Percentiles rank a stretch among this genome's conserved stretches.
These are phyloP conservation scores for Trichonephila clavata DNA, from an alignment of 1,140 invertebrate genomes.

Conservation along the genomic window DNA sequence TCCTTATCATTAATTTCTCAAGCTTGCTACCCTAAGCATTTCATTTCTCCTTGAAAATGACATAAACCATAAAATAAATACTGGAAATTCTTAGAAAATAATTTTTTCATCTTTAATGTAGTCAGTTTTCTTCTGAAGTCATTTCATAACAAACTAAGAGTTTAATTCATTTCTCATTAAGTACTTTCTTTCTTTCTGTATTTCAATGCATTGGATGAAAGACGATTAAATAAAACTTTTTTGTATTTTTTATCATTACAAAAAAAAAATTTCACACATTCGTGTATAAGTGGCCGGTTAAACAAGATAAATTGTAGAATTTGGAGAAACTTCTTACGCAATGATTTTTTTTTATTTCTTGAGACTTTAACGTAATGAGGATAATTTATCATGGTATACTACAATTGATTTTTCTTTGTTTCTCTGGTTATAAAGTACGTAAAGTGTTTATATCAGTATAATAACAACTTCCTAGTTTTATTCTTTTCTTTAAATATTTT, in stretches of 20 bases:
- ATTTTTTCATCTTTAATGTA: too few species aligned
- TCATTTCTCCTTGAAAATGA: too few species aligned
- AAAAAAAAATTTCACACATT: constrained; percentile 1
- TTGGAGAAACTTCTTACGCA: not conserved
- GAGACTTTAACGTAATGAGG: not conserved
- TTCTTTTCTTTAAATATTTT: too few species aligned
- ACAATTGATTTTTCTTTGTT: not conserved
- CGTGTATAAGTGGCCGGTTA: not conserved
- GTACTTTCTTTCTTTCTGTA: not conserved
- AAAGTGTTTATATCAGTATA: too few species aligned
- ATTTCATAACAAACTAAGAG: not conserved
- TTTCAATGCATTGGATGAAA: not conserved
- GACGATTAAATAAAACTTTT: not conserved
- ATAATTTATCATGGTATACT: not conserved
- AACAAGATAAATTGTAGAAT: not conserved
- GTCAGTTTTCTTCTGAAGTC: too few species aligned
- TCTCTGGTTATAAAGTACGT: not conserved
- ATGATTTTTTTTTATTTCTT: not conserved
- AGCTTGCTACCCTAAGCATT: too few species aligned
- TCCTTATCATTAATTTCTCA: too few species aligned
- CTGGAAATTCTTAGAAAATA: too few species aligned
- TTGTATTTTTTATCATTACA: not conserved
- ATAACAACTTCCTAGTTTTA: too few species aligned
- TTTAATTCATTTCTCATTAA: not conserved
- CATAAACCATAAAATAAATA: too few species aligned